Conservation (phyloP, 2,888 invertebrate species). For the Prionchulus punctatus region DNA sequence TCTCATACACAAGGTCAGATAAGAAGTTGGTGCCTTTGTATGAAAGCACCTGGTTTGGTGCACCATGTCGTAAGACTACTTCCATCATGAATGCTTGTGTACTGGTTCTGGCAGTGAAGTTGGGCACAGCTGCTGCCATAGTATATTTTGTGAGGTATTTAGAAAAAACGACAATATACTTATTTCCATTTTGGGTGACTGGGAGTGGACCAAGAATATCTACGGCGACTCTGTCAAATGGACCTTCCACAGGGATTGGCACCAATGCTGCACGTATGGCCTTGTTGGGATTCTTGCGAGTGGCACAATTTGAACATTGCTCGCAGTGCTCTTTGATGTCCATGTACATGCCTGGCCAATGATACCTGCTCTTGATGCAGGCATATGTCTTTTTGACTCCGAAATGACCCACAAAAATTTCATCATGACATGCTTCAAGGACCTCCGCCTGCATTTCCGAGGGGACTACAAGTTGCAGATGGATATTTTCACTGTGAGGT, state of each 20-base stretch:
- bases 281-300: background rate
- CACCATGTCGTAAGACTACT: background rate
- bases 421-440: background rate
- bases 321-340: background rate
- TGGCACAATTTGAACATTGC: background rate
- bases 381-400: background rate
- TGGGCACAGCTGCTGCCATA: background rate
- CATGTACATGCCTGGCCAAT: background rate
- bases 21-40: conserved; percentile 2
- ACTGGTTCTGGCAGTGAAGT: background rate
- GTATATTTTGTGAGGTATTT: conserved; percentile 1
- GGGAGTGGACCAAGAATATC: conserved; percentile 1
- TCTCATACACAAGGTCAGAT: background rate
- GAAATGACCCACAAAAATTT: background rate
- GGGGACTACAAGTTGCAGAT: background rate
- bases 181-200: background rate
- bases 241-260: background rate
- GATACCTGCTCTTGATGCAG: background rate
- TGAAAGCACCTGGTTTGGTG: background rate
- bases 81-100: background rate
- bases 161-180: background rate
- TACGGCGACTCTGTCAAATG: conserved; percentile 1
- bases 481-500: background rate
- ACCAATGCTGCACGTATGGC: background rate
- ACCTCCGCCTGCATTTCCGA: background rate